A percentile compares a stretch with the other conserved stretches of the same genome.
phyloP scores from a whole-genome alignment of 2,797 vertebrate genomes.

The Enteromius viviparus region DNA sequence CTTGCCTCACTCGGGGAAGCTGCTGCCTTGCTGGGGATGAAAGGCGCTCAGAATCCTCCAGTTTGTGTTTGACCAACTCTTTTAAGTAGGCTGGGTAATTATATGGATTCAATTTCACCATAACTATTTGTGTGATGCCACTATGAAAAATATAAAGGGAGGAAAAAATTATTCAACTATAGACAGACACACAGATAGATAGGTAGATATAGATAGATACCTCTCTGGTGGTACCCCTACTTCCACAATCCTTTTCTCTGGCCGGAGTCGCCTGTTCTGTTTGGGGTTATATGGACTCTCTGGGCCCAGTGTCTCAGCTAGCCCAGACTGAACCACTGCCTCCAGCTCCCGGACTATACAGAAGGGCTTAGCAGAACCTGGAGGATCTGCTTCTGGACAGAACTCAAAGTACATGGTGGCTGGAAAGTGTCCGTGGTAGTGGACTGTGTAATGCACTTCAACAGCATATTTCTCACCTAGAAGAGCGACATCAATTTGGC shows the following conservation, averaged over 20 bases:
- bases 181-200: neutral
- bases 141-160: constrained; percentile 56
- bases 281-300: constrained; percentile 77
- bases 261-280: constrained; percentile 61
- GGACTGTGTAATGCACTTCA: constrained; percentile 71
- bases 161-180: neutral
- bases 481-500: neutral
- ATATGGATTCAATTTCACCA: constrained; percentile 60
- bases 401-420: constrained; percentile 83
- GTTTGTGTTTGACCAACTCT: constrained; percentile 59
- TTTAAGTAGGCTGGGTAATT: constrained; percentile 66
- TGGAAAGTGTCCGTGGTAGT: constrained; percentile 79
- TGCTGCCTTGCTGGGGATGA: constrained; percentile 56
- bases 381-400: constrained; percentile 71
- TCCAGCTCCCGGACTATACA: constrained; percentile 83
- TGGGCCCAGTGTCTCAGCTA: constrained; percentile 82
- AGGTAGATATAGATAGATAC: constrained; percentile 62
- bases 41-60: constrained; percentile 64
- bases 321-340: constrained; percentile 70
- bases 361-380: constrained; percentile 70
- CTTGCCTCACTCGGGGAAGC: constrained; percentile 69
- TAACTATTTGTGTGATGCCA: constrained; percentile 30
- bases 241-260: constrained; percentile 65
- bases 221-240: constrained; percentile 77
- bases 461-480: constrained; percentile 80